Evolutionary conservation across 2,113 vertebrate genomes (phyloP).

Genomic region (Perccottus glenii): DNA sequence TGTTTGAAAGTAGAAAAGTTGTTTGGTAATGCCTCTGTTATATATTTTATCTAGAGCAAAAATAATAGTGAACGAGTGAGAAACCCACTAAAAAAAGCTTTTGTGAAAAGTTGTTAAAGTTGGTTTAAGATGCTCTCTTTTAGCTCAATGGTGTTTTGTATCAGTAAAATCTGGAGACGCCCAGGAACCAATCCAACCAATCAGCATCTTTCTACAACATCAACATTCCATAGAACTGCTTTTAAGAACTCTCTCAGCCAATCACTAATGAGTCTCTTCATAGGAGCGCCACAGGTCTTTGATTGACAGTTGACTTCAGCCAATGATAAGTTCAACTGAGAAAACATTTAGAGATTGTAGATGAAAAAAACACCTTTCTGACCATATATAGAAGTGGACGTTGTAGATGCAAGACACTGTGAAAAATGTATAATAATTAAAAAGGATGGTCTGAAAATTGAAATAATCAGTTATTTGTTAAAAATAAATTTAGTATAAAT

Average conservation of each 20-base stretch:
- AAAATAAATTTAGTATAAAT: too few relatives aligned
- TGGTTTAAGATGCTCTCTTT: too few relatives aligned
- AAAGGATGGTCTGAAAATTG: too few relatives aligned
- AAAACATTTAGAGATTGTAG: neutral
- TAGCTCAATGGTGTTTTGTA: neutral
- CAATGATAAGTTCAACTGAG: neutral
- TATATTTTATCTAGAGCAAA: too few relatives aligned
- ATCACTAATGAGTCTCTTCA: neutral
- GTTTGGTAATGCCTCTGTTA: too few relatives aligned
- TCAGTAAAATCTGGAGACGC: neutral
- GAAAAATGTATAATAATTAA: too few relatives aligned
- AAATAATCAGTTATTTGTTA: too few relatives aligned
- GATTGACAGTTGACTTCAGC: slow-evolving; percentile 6
- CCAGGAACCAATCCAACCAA: neutral
- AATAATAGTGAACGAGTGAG: too few relatives aligned
- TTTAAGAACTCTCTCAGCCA: neutral
- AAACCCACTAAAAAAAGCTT: too few relatives aligned
- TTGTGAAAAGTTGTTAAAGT: too few relatives aligned
- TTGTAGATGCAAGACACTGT: too few relatives aligned
- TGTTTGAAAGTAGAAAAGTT: too few relatives aligned
- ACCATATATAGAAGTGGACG: neutral
- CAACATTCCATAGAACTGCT: neutral
- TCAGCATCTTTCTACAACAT: neutral
- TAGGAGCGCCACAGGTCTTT: neutral
- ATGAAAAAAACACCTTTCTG: neutral